Evolutionary conservation across 2,797 vertebrate genomes (phyloP).

Genomic region (Gambusia yucatana): DNA sequence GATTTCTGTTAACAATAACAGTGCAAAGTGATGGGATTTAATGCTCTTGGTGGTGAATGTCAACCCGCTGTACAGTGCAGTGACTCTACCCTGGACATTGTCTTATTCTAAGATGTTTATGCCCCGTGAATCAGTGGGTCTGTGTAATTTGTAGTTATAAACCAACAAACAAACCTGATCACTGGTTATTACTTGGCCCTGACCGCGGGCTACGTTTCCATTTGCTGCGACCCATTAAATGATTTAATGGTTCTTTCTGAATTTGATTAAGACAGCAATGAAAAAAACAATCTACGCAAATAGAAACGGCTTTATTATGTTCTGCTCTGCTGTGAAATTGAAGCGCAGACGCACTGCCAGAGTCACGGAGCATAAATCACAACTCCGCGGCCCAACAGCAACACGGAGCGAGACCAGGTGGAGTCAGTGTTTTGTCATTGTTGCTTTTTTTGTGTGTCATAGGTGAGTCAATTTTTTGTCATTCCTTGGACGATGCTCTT

Average conservation of each 20-base stretch:
- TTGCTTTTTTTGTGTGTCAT: background rate
- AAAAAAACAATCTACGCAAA: slow-evolving; percentile 39
- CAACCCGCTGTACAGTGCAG: background rate
- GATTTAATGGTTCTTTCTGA: slow-evolving; percentile 47
- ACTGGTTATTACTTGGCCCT: slow-evolving; percentile 31
- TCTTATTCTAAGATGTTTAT: slow-evolving; percentile 8
- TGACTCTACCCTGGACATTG: background rate
- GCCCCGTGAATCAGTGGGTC: slow-evolving; percentile 2
- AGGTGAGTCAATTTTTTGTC: background rate
- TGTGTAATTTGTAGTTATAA: slow-evolving; percentile 38
- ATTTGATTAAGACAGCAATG: slow-evolving; percentile 24
- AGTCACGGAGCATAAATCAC: slow-evolving; percentile 8
- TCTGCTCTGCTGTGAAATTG: slow-evolving; percentile 56
- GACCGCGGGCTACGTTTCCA: slow-evolving; percentile 22
- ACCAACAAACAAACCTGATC: slow-evolving; percentile 21
- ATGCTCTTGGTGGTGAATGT: slow-evolving; percentile 2
- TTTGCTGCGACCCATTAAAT: slow-evolving; percentile 38
- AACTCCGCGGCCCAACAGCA: slow-evolving; percentile 18
- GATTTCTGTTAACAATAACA: background rate
- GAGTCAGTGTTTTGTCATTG: background rate
- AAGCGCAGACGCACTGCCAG: slow-evolving; percentile 15
- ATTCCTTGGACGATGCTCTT: background rate
- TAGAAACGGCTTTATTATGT: slow-evolving; percentile 46
- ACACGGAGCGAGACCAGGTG: background rate
- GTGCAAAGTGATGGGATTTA: background rate